phyloP scores from a whole-genome alignment of 2,797 vertebrate species.

The Neomorphus geoffroyi region DNA sequence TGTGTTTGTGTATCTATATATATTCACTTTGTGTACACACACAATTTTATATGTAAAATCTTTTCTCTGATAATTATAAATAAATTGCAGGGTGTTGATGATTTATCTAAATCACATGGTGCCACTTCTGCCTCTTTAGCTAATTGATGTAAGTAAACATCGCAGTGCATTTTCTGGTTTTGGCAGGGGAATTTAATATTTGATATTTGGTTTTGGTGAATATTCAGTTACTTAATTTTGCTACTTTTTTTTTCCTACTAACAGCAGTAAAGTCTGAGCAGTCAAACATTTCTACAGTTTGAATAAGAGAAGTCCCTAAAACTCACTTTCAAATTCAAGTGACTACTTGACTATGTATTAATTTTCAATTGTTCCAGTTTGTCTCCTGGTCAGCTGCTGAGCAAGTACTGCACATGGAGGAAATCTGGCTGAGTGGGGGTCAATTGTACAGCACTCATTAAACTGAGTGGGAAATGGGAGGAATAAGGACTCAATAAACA shows the following conservation, averaged over 20 bases:
- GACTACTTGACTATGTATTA: neutral
- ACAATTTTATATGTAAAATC: neutral
- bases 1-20: neutral
- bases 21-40: neutral
- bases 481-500: neutral
- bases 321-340: neutral
- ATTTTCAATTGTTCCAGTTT: neutral
- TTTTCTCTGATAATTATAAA: neutral
- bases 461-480: neutral
- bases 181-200: neutral
- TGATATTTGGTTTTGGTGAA: neutral
- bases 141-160: neutral
- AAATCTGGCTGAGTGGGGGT: neutral
- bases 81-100: neutral
- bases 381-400: neutral
- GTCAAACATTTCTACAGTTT: neutral
- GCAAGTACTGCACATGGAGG: neutral
- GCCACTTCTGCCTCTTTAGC: neutral
- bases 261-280: neutral
- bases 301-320: neutral
- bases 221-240: neutral
- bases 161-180: neutral
- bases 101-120: neutral
- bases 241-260: neutral
- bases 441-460: neutral